These are phyloP conservation scores for Fulica atra DNA, from an alignment of 2,113 vertebrate species.

Conservation along the genomic window DNA sequence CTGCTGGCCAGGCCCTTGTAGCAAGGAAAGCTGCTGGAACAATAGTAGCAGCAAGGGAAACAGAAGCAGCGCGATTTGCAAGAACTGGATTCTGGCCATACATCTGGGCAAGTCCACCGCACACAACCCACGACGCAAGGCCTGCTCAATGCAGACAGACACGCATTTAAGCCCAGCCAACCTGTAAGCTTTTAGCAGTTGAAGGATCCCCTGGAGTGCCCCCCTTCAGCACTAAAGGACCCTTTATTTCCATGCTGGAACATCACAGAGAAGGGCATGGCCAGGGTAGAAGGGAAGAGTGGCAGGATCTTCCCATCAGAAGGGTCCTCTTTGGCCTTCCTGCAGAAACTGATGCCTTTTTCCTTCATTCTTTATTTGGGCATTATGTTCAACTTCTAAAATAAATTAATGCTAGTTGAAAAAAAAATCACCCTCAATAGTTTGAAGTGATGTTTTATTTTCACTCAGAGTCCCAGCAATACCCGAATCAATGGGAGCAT, in stretches of 20 bases:
- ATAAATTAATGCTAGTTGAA: not conserved
- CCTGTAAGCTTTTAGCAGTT: not conserved
- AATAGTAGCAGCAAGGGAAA: conserved; percentile 8
- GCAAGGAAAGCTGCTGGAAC: not conserved
- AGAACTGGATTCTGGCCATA: conserved; percentile 18
- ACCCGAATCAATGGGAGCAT: not conserved
- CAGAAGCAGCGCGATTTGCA: conserved; percentile 30
- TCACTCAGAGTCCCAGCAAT: not conserved
- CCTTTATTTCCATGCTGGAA: not conserved
- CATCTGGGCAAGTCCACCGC: conserved; percentile 35
- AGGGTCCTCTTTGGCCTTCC: not conserved
- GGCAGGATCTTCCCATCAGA: not conserved
- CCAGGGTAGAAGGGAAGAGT: not conserved
- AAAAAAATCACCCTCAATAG: not conserved
- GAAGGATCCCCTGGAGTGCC: not conserved
- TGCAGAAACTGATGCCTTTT: not conserved
- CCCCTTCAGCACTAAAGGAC: not conserved
- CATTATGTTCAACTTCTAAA: not conserved
- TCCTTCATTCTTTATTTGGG: not conserved
- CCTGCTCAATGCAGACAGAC: not conserved
- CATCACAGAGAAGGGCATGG: not conserved
- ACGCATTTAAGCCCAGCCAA: not conserved
- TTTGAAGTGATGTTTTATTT: conserved; percentile 9
- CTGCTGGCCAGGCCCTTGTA: not conserved
- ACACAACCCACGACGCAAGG: not conserved